These are phyloP conservation scores for Hormaphis cornu DNA, from an alignment of 1,140 invertebrate genomes.

Conservation along the genomic window DNA sequence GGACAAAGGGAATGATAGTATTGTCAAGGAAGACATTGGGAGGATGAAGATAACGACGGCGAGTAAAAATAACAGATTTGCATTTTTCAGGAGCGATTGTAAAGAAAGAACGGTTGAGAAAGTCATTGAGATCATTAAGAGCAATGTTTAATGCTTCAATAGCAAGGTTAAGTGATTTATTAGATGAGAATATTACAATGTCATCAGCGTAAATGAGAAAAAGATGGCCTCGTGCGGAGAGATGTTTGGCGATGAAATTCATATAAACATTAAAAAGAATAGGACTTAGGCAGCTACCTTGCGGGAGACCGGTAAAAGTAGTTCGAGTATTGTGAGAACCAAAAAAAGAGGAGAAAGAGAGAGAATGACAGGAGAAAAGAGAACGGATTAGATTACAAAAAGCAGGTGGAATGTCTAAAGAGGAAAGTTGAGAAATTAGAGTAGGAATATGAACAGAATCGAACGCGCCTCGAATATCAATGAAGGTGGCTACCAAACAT, in stretches of 20 bases:
- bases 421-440: background rate
- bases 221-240: background rate
- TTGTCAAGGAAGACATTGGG: too few relatives aligned
- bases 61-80: too few relatives aligned
- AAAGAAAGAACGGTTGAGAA: too few relatives aligned
- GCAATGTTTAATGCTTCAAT: background rate
- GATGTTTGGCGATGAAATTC: background rate
- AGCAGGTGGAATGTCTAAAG: background rate
- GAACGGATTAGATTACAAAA: background rate
- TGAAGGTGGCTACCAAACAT: background rate
- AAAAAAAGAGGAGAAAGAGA: background rate
- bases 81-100: too few relatives aligned
- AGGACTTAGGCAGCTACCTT: background rate
- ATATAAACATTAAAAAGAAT: background rate
- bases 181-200: background rate
- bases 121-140: background rate
- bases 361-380: background rate
- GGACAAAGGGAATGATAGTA: background rate
- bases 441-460: background rate
- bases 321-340: background rate
- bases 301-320: background rate
- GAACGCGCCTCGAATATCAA: background rate
- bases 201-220: background rate
- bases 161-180: background rate
- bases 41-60: too few relatives aligned